Evolutionary conservation across 2,888 invertebrate genomes (phyloP).

Genomic region (Troides aeacus): DNA sequence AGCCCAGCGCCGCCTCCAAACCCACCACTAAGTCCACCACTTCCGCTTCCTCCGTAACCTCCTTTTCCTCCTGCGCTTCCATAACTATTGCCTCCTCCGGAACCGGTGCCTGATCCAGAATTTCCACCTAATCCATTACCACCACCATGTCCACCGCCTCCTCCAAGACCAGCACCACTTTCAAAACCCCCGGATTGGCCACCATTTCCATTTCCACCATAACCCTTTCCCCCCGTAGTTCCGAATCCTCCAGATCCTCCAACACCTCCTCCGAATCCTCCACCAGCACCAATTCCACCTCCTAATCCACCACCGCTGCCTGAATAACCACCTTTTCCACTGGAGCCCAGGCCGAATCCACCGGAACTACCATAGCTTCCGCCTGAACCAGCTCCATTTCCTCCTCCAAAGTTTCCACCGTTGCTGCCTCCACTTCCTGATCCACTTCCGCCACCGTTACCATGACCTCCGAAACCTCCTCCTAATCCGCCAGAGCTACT

Average conservation of each 20-base stretch:
- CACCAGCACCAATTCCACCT: slow-evolving; percentile 22
- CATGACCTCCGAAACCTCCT: slow-evolving; percentile 21
- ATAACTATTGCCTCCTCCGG: slow-evolving; percentile 27
- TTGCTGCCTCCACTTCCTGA: slow-evolving; percentile 25
- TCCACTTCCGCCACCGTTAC: slow-evolving; percentile 24
- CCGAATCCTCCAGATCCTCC: slow-evolving; percentile 30
- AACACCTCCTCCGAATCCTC: neutral
- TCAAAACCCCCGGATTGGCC: slow-evolving; percentile 29
- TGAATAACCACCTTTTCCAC: slow-evolving; percentile 23
- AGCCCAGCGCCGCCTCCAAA: slow-evolving; percentile 28
- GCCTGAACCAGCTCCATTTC: slow-evolving; percentile 27
- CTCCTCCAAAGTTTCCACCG: slow-evolving; percentile 28
- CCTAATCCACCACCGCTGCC: slow-evolving; percentile 39
- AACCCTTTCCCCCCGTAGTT: too few species aligned
- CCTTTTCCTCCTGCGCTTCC: slow-evolving; percentile 31
- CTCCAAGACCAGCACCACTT: slow-evolving; percentile 24
- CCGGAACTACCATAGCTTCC: too few species aligned
- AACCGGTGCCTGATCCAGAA: slow-evolving; percentile 25
- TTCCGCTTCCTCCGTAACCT: slow-evolving; percentile 38
- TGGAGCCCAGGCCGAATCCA: slow-evolving; percentile 28
- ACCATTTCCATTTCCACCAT: slow-evolving; percentile 33
- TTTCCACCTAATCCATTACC: slow-evolving; percentile 22
- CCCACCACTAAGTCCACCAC: slow-evolving; percentile 27
- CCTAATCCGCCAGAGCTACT: slow-evolving; percentile 31
- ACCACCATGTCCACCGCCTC: slow-evolving; percentile 1